These are phyloP conservation scores for Zaprionus kolodkinae DNA, from an alignment of 1,140 invertebrate genomes.

Conservation along the genomic window DNA sequence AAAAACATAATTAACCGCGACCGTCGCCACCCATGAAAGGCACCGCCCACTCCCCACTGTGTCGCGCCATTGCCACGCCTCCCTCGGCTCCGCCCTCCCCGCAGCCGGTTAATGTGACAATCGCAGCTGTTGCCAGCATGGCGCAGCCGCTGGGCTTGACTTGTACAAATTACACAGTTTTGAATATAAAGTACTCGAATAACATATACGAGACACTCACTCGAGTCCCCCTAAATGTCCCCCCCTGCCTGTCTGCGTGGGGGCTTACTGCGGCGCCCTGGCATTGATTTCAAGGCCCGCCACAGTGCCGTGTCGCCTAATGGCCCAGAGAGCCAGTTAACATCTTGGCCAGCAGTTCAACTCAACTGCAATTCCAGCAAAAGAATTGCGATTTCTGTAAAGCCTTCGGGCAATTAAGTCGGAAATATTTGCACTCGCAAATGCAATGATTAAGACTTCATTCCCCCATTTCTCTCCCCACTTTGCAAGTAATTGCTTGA, in stretches of 20 bases:
- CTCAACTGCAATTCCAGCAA: constrained; percentile 14
- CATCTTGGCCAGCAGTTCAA: constrained; percentile 11
- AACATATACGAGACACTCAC: constrained; percentile 62
- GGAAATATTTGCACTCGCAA: constrained; percentile 20
- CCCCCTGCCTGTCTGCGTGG: background rate
- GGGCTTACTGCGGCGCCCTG: background rate
- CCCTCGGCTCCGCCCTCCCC: background rate
- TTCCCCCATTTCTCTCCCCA: background rate
- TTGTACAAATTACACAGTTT: constrained; percentile 81
- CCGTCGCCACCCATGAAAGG: constrained; percentile 44
- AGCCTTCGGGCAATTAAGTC: constrained; percentile 28
- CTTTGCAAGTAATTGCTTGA: background rate
- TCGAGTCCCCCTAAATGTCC: constrained; percentile 61
- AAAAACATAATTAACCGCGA: constrained; percentile 82
- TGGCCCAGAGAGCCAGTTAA: constrained; percentile 16
- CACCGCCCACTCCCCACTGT: constrained; percentile 6
- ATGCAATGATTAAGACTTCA: constrained; percentile 3
- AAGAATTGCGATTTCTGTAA: constrained; percentile 25
- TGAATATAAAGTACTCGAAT: constrained; percentile 78
- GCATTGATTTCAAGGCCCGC: constrained; percentile 12
- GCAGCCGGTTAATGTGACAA: constrained; percentile 74
- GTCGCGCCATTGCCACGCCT: background rate
- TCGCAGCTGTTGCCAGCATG: constrained; percentile 61
- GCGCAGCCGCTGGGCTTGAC: constrained; percentile 38
- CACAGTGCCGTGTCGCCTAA: constrained; percentile 16